Percentiles rank a stretch among this genome's conserved stretches.
These are phyloP conservation scores for Nomada ruficornis DNA, from an alignment of 2,888 invertebrate genomes.

Conservation along the genomic window DNA sequence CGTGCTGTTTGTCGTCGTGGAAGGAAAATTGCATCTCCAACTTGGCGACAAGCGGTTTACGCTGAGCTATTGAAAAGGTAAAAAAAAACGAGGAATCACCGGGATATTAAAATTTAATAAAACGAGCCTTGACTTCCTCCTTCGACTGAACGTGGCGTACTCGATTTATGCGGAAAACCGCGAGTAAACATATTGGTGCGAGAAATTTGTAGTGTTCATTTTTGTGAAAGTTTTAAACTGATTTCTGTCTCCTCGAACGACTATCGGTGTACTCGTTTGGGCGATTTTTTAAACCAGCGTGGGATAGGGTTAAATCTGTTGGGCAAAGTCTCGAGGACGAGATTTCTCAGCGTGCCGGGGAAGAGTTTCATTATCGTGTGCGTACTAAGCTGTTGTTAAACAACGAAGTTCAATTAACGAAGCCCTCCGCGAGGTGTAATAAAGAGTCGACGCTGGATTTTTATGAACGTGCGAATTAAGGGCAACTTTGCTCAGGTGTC, in stretches of 20 bases:
- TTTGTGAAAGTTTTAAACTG: neutral
- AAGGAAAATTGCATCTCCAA: constrained; percentile 50
- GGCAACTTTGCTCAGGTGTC: constrained; percentile 50
- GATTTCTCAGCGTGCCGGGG: neutral
- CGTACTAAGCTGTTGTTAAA: constrained; percentile 34
- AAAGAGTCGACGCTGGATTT: neutral
- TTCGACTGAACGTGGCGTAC: neutral
- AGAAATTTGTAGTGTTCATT: neutral
- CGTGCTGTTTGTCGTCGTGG: constrained; percentile 40
- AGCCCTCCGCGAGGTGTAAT: constrained; percentile 13
- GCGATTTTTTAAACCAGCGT: neutral
- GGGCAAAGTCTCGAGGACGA: neutral
- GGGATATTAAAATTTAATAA: constrained; percentile 48
- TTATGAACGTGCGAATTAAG: constrained; percentile 43
- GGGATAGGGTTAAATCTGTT: neutral
- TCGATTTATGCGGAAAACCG: neutral
- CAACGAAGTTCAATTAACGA: constrained; percentile 40
- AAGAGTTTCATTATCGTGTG: constrained; percentile 23
- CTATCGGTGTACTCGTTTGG: constrained; percentile 3
- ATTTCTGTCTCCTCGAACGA: neutral
- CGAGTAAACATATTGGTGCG: neutral
- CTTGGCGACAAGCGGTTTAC: constrained; percentile 24
- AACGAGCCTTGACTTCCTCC: neutral
- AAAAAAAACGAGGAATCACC: neutral
- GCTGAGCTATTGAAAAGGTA: constrained; percentile 7